A percentile compares a stretch with the other conserved stretches of the same genome.
Evolutionary conservation across 2,888 invertebrate genomes (phyloP).

Genomic region (Netelia melanura): DNA sequence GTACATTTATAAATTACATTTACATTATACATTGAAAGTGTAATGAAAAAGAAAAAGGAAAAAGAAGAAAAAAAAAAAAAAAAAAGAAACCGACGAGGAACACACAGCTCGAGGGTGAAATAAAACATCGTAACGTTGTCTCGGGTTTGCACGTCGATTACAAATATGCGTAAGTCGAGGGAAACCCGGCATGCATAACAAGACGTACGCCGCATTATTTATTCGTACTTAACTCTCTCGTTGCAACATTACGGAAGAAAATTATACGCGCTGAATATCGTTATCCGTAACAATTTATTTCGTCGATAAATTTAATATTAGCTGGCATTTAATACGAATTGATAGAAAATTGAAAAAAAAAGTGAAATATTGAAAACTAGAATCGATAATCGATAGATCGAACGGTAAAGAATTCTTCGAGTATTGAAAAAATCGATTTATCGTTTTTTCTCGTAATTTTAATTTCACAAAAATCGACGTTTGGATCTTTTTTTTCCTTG

Average conservation of each 20-base stretch:
- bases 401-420: no score
- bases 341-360: no score
- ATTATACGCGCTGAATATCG: background rate
- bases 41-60: background rate
- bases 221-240: background rate
- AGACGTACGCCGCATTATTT: background rate
- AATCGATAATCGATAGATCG: no score
- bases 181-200: background rate
- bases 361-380: no score
- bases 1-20: constrained; percentile 42
- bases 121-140: background rate
- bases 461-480: no score
- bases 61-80: background rate
- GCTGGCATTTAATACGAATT: no score
- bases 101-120: constrained; percentile 30
- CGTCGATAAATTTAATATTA: no score
- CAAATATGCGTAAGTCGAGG: background rate
- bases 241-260: background rate
- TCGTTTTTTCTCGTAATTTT: no score
- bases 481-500: no score
- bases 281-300: background rate
- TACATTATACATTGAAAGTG: no score
- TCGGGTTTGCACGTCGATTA: background rate
- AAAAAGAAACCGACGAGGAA: constrained; percentile 24
- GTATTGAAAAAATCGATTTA: no score